Evolutionary conservation across 1,140 invertebrate genomes (phyloP).

Genomic region (Bombus affinis): DNA sequence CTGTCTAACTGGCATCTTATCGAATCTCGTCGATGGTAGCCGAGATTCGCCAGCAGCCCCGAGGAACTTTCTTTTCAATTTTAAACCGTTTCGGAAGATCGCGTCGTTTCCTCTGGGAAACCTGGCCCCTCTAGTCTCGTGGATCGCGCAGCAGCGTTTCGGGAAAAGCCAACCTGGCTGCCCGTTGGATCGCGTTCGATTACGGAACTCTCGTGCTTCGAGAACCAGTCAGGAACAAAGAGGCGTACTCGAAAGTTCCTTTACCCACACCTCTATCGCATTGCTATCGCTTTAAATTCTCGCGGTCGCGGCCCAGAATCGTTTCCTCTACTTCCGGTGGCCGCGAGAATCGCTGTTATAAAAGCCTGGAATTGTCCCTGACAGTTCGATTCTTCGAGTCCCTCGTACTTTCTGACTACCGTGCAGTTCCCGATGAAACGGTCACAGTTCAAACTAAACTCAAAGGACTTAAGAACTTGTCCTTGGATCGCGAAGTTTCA

Average conservation of each 20-base stretch:
- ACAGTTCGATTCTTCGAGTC: constrained; percentile 2
- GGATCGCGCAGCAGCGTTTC: constrained; percentile 18
- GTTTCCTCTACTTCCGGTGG: constrained; percentile 45
- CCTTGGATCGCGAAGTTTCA: neutral
- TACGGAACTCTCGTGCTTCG: neutral
- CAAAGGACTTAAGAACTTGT: neutral
- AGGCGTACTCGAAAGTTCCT: neutral
- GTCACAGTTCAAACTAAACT: no score
- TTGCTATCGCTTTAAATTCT: constrained; percentile 76
- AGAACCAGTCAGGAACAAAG: constrained; percentile 27
- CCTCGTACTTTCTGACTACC: neutral
- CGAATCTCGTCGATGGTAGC: neutral
- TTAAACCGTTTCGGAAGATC: constrained; percentile 16
- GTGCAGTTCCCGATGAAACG: neutral
- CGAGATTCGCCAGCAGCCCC: neutral
- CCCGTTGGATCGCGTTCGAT: constrained; percentile 42
- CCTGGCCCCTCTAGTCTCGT: neutral
- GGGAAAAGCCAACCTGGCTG: constrained; percentile 23
- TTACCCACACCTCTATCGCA: constrained; percentile 14
- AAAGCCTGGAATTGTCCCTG: constrained; percentile 60
- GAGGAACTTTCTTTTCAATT: constrained; percentile 38
- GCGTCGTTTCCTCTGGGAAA: constrained; percentile 3
- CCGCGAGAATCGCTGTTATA: constrained; percentile 71
- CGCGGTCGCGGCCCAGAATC: constrained; percentile 62
- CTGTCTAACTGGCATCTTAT: constrained; percentile 27